phyloP scores from a whole-genome alignment of 2,797 vertebrate genomes.

The Epinephelus coioides region DNA sequence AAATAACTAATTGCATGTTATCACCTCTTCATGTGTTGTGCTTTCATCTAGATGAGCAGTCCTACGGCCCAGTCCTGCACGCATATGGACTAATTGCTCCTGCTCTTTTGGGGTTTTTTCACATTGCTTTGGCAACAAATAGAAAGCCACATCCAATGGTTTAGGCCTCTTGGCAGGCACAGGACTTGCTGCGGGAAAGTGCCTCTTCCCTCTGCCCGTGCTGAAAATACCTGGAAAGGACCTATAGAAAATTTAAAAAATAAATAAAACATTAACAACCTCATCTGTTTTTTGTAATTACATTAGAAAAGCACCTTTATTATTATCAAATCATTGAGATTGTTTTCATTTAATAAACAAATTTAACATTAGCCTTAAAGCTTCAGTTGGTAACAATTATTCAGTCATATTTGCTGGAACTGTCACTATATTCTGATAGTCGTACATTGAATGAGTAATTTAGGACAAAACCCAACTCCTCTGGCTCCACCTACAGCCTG shows the following conservation, averaged over 20 bases:
- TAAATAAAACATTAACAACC: background rate
- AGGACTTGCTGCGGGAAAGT: conserved; percentile 14
- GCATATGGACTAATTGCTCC: conserved; percentile 26
- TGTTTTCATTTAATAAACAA: background rate
- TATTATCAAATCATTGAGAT: background rate
- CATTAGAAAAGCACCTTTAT: background rate
- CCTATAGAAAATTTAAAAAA: conserved; percentile 1
- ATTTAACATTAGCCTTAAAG: background rate
- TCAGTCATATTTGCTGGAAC: no score
- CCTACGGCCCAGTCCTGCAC: conserved; percentile 28
- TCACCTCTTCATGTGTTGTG: conserved; percentile 27
- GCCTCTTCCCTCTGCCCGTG: conserved; percentile 6
- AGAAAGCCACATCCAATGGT: conserved; percentile 8
- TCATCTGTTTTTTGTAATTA: background rate
- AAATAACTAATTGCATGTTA: background rate
- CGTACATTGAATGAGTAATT: no score
- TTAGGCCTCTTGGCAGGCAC: conserved; percentile 13
- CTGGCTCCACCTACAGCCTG: no score
- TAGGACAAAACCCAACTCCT: no score
- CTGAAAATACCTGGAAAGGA: conserved; percentile 15
- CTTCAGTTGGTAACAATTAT: no score
- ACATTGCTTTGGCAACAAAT: conserved; percentile 16
- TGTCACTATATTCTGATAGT: no score
- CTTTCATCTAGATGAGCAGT: conserved; percentile 15
- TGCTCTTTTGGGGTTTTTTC: conserved; percentile 10